These are phyloP conservation scores for Linnaemya tessellans DNA, from an alignment of 2,888 invertebrate genomes.

Conservation along the genomic window DNA sequence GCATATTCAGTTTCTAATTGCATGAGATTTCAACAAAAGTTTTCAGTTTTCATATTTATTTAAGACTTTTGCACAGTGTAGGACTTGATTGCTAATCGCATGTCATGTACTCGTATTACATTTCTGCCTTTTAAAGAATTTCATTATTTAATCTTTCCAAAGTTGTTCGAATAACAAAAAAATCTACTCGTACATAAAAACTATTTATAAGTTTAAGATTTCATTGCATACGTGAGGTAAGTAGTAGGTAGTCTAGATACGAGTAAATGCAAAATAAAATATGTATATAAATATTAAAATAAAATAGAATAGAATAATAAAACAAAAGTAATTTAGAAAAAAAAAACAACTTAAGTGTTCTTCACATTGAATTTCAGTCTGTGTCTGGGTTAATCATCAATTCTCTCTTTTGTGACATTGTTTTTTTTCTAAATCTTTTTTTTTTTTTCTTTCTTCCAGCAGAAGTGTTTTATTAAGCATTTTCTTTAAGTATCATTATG, in stretches of 20 bases:
- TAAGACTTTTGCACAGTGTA: conserved; percentile 15
- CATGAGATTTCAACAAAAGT: too few species aligned
- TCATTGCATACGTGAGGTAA: neutral
- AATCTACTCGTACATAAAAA: conserved; percentile 17
- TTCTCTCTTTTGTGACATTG: conserved; percentile 46
- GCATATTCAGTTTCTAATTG: too few species aligned
- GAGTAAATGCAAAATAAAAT: conserved; percentile 35
- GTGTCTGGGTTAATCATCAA: conserved; percentile 62
- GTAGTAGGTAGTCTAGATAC: conserved; percentile 10
- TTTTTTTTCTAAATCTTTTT: neutral
- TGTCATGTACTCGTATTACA: conserved; percentile 36
- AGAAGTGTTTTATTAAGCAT: conserved; percentile 22
- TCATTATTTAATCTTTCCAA: conserved; percentile 54
- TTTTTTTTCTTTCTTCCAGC: conserved; percentile 8
- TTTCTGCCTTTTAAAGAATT: conserved; percentile 33
- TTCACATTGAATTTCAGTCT: conserved; percentile 70
- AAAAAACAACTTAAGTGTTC: conserved; percentile 62
- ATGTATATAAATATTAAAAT: conserved; percentile 40
- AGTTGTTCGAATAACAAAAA: conserved; percentile 42
- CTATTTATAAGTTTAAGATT: conserved; percentile 43
- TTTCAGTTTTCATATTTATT: neutral
- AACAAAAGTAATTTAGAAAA: conserved; percentile 67
- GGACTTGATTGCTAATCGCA: conserved; percentile 22
- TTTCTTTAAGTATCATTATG: conserved; percentile 41
- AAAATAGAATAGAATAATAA: conserved; percentile 55